Conservation (phyloP, 2,888 invertebrate genomes). For the Anthrax anthrax region DNA sequence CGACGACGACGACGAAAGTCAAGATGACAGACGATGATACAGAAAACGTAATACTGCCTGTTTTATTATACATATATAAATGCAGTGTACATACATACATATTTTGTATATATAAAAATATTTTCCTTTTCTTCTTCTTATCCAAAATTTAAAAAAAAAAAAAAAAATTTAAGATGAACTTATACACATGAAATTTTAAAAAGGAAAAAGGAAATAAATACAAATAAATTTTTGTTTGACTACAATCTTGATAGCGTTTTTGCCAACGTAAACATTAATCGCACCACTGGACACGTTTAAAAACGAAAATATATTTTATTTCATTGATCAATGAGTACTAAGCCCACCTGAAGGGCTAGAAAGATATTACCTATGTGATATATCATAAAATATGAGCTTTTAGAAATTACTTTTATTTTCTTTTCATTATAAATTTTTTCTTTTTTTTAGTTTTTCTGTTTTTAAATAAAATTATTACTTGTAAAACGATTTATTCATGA, state of each 20-base stretch:
- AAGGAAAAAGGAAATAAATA: not conserved
- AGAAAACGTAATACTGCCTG: conserved; percentile 9
- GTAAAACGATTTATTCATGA: no score
- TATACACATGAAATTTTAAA: no score
- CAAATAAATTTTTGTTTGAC: not conserved
- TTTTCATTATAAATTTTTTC: no score
- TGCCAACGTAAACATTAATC: not conserved
- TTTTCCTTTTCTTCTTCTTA: no score
- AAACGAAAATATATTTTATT: not conserved
- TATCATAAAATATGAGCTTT: no score
- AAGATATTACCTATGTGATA: not conserved
- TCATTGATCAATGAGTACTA: not conserved
- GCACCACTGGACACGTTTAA: not conserved
- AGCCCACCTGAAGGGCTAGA: not conserved
- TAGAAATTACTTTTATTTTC: no score
- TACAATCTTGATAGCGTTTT: not conserved
- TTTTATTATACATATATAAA: not conserved
- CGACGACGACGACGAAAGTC: not conserved
- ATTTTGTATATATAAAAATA: not conserved
- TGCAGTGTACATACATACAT: not conserved
- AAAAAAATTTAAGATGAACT: no score
- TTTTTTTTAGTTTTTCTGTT: no score
- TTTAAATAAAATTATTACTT: no score
- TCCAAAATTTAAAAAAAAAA: no score
- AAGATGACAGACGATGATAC: conserved; percentile 12